Evolutionary conservation across 2,113 vertebrate species (phyloP).

Genomic region (Prietella phreatophila): DNA sequence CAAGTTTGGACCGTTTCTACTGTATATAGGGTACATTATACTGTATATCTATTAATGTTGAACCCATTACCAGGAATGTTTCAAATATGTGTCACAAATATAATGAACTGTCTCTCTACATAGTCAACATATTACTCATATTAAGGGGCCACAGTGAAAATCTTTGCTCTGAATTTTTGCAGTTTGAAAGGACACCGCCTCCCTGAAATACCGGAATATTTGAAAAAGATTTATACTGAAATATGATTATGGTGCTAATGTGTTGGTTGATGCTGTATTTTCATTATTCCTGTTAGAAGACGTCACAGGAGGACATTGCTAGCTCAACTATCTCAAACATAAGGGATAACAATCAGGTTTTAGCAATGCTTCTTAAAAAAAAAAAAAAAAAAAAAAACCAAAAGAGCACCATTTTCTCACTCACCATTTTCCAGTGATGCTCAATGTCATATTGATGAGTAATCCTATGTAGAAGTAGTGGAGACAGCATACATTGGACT

Average conservation of each 20-base stretch:
- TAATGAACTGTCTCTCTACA: background rate
- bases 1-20: too few species aligned
- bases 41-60: background rate
- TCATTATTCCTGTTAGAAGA: background rate
- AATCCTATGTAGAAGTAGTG: background rate
- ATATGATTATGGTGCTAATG: background rate
- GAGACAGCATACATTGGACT: background rate
- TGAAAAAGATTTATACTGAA: background rate
- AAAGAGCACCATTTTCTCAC: background rate
- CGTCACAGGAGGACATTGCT: background rate
- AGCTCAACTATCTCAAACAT: background rate
- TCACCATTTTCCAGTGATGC: background rate
- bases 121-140: background rate
- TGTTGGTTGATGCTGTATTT: background rate
- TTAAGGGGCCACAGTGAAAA: too few species aligned
- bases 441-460: background rate
- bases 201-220: background rate
- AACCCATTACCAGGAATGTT: background rate
- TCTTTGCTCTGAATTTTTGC: background rate
- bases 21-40: background rate
- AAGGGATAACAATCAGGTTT: background rate
- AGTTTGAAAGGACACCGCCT: background rate
- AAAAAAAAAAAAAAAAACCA: background rate
- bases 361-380: background rate
- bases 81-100: background rate